These are phyloP conservation scores for Hirudo medicinalis DNA, from an alignment of 1,140 invertebrate genomes.

Conservation along the genomic window DNA sequence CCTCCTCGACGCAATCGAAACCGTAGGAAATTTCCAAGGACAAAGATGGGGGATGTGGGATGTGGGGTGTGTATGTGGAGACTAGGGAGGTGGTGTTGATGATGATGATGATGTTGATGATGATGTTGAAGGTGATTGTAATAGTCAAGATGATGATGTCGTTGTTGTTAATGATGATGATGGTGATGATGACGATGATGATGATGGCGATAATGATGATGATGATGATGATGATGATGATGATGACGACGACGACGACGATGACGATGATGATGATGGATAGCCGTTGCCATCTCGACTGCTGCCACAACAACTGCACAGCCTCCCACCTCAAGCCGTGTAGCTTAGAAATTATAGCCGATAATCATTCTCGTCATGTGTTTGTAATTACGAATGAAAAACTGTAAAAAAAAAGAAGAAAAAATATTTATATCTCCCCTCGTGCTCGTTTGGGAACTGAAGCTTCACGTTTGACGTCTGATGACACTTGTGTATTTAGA, in stretches of 20 bases:
- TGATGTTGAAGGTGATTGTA: background rate
- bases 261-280: slow-evolving; percentile 11
- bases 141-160: slow-evolving; percentile 13
- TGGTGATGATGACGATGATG: slow-evolving; percentile 7
- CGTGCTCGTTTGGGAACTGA: slow-evolving; percentile 92
- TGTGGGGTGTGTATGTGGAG: too few species aligned
- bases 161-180: background rate
- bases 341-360: background rate
- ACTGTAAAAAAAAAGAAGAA: background rate
- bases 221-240: slow-evolving; percentile 9
- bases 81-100: background rate
- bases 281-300: background rate
- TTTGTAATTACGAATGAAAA: background rate
- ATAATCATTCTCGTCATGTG: background rate
- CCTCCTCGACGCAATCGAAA: background rate
- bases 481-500: too few species aligned
- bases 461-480: too few species aligned
- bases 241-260: background rate
- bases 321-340: background rate
- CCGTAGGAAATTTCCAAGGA: too few species aligned
- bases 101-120: slow-evolving; percentile 1
- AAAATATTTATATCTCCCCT: slow-evolving; percentile 54
- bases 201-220: slow-evolving; percentile 9
- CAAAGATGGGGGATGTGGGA: background rate
- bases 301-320: background rate